These are phyloP conservation scores for Mus minutoides DNA, from an alignment of 2,797 vertebrate genomes.

Conservation along the genomic window DNA sequence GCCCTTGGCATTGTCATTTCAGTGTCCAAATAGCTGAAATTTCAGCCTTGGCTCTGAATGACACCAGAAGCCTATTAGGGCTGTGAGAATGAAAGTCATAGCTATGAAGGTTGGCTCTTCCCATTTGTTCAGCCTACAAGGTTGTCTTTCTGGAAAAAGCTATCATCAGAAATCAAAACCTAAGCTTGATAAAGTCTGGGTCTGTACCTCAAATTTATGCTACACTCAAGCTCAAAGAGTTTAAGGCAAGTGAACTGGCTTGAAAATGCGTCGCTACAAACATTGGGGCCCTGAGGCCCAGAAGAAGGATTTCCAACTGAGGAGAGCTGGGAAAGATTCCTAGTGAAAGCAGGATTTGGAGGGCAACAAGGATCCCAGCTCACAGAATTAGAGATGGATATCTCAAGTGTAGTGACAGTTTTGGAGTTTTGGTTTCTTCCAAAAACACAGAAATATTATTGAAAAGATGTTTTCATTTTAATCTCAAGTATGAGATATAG, in stretches of 20 bases:
- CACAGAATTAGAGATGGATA: background rate
- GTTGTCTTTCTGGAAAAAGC: background rate
- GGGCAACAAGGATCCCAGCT: constrained; percentile 10
- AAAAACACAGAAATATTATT: too few relatives aligned
- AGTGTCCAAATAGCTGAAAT: background rate
- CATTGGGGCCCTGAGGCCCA: background rate
- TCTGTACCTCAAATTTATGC: background rate
- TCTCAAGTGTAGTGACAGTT: too few relatives aligned
- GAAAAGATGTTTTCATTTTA: too few relatives aligned
- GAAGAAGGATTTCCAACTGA: background rate
- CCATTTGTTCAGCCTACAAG: background rate
- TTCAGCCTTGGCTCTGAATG: background rate
- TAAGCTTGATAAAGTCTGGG: background rate
- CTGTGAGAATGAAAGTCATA: background rate
- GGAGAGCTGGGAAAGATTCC: background rate
- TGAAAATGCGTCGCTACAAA: background rate
- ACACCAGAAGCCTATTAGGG: background rate
- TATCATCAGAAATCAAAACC: constrained; percentile 42
- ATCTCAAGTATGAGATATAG: background rate
- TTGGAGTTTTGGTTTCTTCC: too few relatives aligned
- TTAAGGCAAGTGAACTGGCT: background rate
- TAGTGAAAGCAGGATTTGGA: background rate
- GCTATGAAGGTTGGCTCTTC: background rate
- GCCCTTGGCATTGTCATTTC: background rate
- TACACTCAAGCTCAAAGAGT: background rate